Percentiles rank a stretch among this genome's conserved stretches.
phyloP scores from a whole-genome alignment of 2,113 vertebrate genomes.

The Corythaixoides concolor region DNA sequence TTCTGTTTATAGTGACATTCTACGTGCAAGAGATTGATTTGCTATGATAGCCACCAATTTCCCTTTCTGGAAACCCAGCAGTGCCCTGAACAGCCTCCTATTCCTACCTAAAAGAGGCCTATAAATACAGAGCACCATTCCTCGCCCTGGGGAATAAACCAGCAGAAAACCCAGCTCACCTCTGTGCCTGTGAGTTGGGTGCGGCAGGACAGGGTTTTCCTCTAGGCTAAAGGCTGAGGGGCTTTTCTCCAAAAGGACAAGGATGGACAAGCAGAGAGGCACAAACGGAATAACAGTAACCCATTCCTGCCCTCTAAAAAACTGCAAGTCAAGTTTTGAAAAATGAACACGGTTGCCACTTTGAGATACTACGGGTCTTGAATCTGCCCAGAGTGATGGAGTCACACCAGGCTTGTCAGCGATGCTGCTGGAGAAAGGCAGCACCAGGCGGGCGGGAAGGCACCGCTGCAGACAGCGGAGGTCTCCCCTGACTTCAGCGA shows the following conservation, averaged over 20 bases:
- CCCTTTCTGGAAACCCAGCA: neutral
- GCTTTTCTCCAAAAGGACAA: neutral
- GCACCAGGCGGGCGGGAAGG: neutral
- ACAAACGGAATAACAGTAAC: neutral
- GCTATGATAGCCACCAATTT: neutral
- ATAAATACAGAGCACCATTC: neutral
- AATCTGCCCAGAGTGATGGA: neutral
- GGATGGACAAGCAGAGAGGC: neutral
- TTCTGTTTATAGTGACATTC: neutral
- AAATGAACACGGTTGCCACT: neutral
- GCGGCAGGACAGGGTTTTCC: neutral
- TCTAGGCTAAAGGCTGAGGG: neutral
- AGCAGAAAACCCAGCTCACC: neutral
- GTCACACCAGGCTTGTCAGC: neutral
- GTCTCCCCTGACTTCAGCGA: neutral
- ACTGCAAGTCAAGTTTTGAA: neutral
- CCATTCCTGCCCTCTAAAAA: neutral
- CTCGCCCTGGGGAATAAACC: neutral
- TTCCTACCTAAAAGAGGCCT: neutral
- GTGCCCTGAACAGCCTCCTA: neutral
- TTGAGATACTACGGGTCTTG: neutral
- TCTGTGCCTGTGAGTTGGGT: neutral
- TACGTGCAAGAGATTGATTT: conserved; percentile 27
- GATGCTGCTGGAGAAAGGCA: neutral
- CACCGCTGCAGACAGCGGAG: neutral